These are phyloP conservation scores for Pollenia griseotomentosa DNA, from an alignment of 2,888 invertebrate species.

Conservation along the genomic window DNA sequence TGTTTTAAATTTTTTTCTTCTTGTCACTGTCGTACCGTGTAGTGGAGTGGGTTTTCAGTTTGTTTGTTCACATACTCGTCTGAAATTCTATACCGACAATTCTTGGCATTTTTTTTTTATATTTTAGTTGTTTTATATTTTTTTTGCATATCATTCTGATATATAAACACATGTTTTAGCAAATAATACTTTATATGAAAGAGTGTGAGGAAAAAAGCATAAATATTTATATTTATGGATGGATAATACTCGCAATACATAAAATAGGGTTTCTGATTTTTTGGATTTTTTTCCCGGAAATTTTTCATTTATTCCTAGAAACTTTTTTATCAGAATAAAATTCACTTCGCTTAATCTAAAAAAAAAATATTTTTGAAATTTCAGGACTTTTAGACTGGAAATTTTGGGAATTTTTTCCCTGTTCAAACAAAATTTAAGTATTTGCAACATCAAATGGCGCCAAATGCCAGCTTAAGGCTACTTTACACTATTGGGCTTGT, in stretches of 20 bases:
- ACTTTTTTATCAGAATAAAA: too few relatives aligned
- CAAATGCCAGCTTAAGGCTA: too few relatives aligned
- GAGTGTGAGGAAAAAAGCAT: neutral
- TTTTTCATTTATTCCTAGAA: too few relatives aligned
- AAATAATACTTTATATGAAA: slow-evolving; percentile 17
- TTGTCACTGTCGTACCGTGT: slow-evolving; percentile 3
- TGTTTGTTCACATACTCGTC: slow-evolving; percentile 37
- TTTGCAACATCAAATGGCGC: too few relatives aligned
- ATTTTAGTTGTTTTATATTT: slow-evolving; percentile 21
- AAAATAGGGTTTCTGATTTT: too few relatives aligned
- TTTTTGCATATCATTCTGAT: slow-evolving; percentile 58
- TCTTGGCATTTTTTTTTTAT: slow-evolving; percentile 43
- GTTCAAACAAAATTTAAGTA: too few relatives aligned
- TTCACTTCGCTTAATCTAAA: too few relatives aligned
- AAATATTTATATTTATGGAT: neutral
- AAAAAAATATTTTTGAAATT: too few relatives aligned
- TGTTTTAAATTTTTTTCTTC: neutral
- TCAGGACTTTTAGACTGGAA: too few relatives aligned
- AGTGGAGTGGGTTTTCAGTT: slow-evolving; percentile 52
- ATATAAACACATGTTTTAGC: slow-evolving; percentile 58
- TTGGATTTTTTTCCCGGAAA: too few relatives aligned
- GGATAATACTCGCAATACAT: neutral
- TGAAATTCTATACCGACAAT: slow-evolving; percentile 64
- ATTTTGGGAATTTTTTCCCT: too few relatives aligned
- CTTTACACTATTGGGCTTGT: too few relatives aligned